Evolutionary conservation across 35 echinoderm and acorn worm species (phyloP).

Genomic region (Stichopus chloronotus): DNA sequence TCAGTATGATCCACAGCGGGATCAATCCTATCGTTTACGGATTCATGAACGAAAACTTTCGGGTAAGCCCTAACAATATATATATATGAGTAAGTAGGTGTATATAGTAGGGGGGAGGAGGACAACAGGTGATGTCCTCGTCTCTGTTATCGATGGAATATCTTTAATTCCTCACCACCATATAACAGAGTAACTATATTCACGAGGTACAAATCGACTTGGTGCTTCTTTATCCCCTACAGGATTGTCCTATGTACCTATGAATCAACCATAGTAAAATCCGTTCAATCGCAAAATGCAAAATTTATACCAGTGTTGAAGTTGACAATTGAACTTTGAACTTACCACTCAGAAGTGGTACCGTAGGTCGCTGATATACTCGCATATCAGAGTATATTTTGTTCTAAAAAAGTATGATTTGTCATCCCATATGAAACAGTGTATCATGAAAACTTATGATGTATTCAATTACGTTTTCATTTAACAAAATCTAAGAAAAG

Average conservation of each 20-base stretch:
- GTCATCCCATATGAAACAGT: background rate
- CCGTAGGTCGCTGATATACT: background rate
- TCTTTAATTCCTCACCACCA: too few relatives aligned
- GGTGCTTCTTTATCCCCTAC: background rate
- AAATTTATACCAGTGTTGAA: too few relatives aligned
- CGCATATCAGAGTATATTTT: background rate
- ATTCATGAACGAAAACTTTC: constrained; percentile 90
- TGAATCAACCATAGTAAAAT: background rate
- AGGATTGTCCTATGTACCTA: background rate
- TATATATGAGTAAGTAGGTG: too few relatives aligned
- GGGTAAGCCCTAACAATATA: constrained; percentile 60
- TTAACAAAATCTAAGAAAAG: background rate
- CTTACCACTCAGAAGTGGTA: too few relatives aligned
- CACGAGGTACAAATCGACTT: background rate
- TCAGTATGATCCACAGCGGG: constrained; percentile 89
- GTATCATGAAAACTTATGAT: background rate
- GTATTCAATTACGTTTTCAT: background rate
- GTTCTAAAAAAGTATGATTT: background rate
- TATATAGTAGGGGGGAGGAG: too few relatives aligned
- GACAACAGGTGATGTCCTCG: too few relatives aligned
- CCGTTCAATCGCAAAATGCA: too few relatives aligned
- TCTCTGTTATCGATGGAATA: too few relatives aligned
- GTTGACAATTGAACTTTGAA: too few relatives aligned
- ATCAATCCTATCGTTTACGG: constrained; percentile 93
- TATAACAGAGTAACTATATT: too few relatives aligned